phyloP scores from a whole-genome alignment of 64 coral and sea anemone species.

The Anthopleura sola region DNA sequence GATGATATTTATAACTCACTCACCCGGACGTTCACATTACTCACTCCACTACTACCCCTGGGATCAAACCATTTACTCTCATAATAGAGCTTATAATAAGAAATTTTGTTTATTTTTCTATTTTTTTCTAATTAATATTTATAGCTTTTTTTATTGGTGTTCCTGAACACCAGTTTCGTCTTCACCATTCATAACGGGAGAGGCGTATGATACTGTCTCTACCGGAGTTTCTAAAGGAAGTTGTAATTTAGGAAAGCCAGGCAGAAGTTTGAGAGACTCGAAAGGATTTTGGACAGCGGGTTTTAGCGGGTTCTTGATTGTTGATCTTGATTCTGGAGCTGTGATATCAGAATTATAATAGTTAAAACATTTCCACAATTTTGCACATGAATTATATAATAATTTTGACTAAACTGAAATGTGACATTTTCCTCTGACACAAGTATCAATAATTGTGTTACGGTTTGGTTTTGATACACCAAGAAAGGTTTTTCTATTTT shows the following conservation, averaged over 20 bases:
- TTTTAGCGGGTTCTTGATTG: not conserved
- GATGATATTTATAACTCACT: too few relatives aligned
- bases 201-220: not conserved
- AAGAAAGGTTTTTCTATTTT: too few relatives aligned
- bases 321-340: slow-evolving; percentile 11
- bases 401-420: too few relatives aligned
- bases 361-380: not conserved
- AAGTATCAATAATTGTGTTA: too few relatives aligned
- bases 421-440: too few relatives aligned
- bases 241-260: slow-evolving; percentile 4
- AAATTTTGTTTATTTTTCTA: not conserved
- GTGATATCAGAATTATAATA: not conserved
- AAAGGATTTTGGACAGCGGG: slow-evolving; percentile 3
- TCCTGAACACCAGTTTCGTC: not conserved
- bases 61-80: too few relatives aligned
- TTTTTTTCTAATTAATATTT: not conserved
- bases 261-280: not conserved
- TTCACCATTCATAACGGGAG: not conserved
- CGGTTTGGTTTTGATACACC: too few relatives aligned
- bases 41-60: too few relatives aligned
- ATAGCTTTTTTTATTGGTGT: not conserved
- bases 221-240: not conserved
- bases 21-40: too few relatives aligned
- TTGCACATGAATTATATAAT: too few relatives aligned
- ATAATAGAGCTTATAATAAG: not conserved